Evolutionary conservation across 2,888 invertebrate genomes (phyloP).

Genomic region (Idaea aversata): DNA sequence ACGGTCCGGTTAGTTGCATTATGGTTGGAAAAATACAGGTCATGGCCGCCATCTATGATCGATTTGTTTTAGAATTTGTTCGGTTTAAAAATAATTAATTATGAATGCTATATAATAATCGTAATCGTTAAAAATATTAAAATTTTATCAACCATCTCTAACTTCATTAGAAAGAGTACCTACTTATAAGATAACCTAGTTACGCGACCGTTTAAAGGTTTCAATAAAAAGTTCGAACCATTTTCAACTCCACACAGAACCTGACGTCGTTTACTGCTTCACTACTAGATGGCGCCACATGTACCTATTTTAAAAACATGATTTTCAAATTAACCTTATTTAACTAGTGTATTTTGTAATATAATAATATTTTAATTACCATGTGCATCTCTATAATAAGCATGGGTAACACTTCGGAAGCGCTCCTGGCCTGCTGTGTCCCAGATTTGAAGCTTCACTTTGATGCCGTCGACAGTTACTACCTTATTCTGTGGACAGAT

Average conservation of each 20-base stretch:
- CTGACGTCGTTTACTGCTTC: slow-evolving; percentile 8
- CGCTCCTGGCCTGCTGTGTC: slow-evolving; percentile 97
- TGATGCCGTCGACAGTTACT: slow-evolving; percentile 88
- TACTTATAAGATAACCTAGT: neutral
- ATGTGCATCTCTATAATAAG: slow-evolving; percentile 96
- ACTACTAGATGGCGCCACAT: slow-evolving; percentile 40
- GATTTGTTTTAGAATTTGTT: neutral
- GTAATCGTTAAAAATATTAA: neutral
- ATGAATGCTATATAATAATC: neutral
- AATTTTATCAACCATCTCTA: neutral
- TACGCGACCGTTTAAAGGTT: neutral
- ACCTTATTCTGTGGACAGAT: slow-evolving; percentile 88
- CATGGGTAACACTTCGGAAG: slow-evolving; percentile 95
- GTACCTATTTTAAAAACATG: slow-evolving; percentile 16
- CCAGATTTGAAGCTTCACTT: slow-evolving; percentile 98
- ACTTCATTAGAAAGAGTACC: neutral
- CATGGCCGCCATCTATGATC: slow-evolving; percentile 38
- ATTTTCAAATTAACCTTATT: neutral
- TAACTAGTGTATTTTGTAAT: neutral
- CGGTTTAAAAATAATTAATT: neutral
- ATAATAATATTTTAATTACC: slow-evolving; percentile 77
- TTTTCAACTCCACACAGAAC: neutral
- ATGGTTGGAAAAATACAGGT: slow-evolving; percentile 37
- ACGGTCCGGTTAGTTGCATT: slow-evolving; percentile 43
- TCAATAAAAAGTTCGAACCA: neutral